Conservation (phyloP, 1,140 invertebrate species). For the Solen grandis region DNA sequence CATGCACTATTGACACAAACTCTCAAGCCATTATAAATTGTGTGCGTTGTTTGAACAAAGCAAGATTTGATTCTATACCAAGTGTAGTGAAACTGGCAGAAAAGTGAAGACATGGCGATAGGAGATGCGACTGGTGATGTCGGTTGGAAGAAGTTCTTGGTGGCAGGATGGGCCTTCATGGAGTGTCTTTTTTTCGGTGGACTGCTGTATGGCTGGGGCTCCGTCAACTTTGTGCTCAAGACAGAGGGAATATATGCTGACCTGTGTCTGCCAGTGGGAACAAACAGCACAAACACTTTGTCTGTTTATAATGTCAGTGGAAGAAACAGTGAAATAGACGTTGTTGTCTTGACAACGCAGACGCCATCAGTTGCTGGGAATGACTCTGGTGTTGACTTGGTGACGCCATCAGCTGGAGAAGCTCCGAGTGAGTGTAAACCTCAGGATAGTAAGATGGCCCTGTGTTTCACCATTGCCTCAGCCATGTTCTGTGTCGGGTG, state of each 20-base stretch:
- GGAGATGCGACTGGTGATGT: constrained; percentile 35
- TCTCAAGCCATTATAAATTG: too few relatives aligned
- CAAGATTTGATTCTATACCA: too few relatives aligned
- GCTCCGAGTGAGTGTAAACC: constrained; percentile 29
- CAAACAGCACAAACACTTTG: not conserved
- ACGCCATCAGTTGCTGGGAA: too few relatives aligned
- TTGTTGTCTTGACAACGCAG: not conserved
- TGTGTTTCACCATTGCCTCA: constrained; percentile 66
- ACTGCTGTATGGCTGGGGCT: constrained; percentile 64
- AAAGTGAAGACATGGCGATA: too few relatives aligned
- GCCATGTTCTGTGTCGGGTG: constrained; percentile 66
- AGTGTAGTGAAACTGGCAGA: too few relatives aligned
- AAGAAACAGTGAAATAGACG: not conserved
- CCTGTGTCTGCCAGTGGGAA: constrained; percentile 39
- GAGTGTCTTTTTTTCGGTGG: constrained; percentile 64
- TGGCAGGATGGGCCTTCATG: constrained; percentile 61
- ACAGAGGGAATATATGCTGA: constrained; percentile 58
- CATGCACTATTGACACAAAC: too few relatives aligned
- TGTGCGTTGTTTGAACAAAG: too few relatives aligned
- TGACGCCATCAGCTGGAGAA: not conserved
- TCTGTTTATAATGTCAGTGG: not conserved
- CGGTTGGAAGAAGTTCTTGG: constrained; percentile 43
- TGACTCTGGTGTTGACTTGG: not conserved
- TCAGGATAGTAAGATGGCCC: constrained; percentile 55
- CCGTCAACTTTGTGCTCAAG: constrained; percentile 63